Evolutionary conservation across 2,888 invertebrate species (phyloP), one percentile per base, ranked within the genome.

Genomic region (Drosophila conformis): DNA sequence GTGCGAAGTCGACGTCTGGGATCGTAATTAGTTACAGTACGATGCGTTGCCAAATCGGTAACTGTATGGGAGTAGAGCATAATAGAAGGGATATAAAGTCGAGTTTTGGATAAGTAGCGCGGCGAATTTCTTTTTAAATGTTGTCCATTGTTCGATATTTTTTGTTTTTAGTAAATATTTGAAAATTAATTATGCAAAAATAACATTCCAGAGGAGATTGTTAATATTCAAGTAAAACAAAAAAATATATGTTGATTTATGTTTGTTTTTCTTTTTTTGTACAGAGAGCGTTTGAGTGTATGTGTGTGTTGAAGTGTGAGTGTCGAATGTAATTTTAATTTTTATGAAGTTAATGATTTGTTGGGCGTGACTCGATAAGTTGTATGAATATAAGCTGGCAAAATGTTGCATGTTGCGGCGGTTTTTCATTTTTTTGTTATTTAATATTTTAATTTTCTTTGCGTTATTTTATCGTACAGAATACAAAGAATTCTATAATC

Each of bases 1-100:
- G 70, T 79, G 76, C 87, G 90, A 89, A 90, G 80, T 78, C 87
- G 92, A 90, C 92, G 91, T 86, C 91, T 89, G 82, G 90, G 90
- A 90, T 91, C 91, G 80, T 91, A 89, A 82, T 91, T 90, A 79
- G 85, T 83, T 85, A 86, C 80, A 75, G 82, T 83, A 80, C 90
- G 91, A 76, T 80, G 87, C 83, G 86, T 86, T 86, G 90, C 91
- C 88, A 89, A 89, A 83, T 91, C 80, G 79, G 81, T 82, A 90
- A 91, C 91, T 91, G 91, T 91, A 90, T 91, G 91, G 91, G 90
- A 90, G 91, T 87, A 87, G 83, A 89, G 90, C 80, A 89, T 82
- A 84, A 91, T 80, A 92, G 85, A 89, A 87, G 87, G 80, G 86
- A 74, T 76, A 90, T 84, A 81, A 76, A 81, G 87, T 83, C 78